Evolutionary conservation across 2,113 vertebrate species (phyloP).

Genomic region (Struthio camelus): DNA sequence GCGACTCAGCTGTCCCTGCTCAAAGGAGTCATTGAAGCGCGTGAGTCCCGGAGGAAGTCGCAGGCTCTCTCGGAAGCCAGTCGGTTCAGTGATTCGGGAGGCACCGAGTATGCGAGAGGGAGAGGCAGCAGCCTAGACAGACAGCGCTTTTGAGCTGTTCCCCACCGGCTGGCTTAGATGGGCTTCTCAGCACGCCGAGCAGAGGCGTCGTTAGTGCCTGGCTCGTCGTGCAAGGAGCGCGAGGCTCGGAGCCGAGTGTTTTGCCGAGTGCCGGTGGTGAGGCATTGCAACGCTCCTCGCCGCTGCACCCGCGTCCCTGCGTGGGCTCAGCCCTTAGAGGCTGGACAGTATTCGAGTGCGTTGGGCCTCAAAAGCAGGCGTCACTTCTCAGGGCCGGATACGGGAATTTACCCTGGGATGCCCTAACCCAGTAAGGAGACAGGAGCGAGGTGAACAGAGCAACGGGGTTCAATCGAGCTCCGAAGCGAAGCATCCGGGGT

Average conservation of each 20-base stretch:
- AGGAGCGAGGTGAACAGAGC: not conserved
- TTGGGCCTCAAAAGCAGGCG: not conserved
- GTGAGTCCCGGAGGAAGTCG: fast-evolving
- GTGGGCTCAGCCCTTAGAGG: fast-evolving
- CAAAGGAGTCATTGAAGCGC: not conserved
- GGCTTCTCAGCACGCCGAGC: not conserved
- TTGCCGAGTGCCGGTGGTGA: not conserved
- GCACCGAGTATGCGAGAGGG: not conserved
- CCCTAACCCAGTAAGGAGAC: fast-evolving
- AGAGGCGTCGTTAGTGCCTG: fast-evolving
- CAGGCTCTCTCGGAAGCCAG: not conserved
- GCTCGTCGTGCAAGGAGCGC: fast-evolving
- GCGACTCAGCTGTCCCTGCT: not conserved
- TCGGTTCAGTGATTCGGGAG: not conserved
- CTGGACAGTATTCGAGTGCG: not conserved
- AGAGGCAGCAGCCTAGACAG: not conserved
- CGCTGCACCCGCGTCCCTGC: not conserved
- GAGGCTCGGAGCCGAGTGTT: not conserved
- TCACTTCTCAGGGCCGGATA: fast-evolving
- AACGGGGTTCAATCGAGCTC: too few species aligned
- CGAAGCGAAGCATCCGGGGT: not conserved
- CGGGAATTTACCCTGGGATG: not conserved
- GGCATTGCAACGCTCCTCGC: fast-evolving
- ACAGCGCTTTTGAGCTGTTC: not conserved
- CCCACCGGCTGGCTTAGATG: fast-evolving